Base-by-base conservation (phyloP, 2,888 invertebrate genomes). In the Parnassius smintheus region DNA sequence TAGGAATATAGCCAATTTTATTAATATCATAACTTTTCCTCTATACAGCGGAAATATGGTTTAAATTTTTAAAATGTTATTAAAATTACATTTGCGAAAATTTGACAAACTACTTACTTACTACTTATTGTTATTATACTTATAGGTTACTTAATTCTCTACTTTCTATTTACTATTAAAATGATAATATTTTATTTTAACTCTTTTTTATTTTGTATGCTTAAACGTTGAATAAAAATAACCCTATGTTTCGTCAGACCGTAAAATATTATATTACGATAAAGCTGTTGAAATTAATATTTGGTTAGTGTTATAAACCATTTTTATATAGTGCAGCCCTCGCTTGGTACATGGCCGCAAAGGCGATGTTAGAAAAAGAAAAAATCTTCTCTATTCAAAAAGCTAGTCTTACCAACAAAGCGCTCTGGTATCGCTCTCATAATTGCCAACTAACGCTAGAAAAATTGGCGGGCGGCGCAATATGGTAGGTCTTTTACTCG, bases 381-480 rank as follows among this genome's bases (percentile, higher is more conserved):
- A 42, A 35, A 18, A 41, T 46, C n/a, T 55, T 55, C 45, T 46
- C 57, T 56, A 59, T 57, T 50, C 35, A 54, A 58, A 61, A 52
- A 57, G 48, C 53, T 12, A 9, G 42, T 62, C 56, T 18, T n/a
- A 22, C 49, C 42, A 56, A 63, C 56, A 64, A 59, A 64, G 49
- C 25, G 63, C 59, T 73, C 70, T 74, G 74, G 74, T 73, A 76
- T 78, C 78, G 78, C 75, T 76, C 78, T 76, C 76, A 76, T 85
- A 83, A 86, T 86, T 82, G 78, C 75, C 72, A 82, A 80, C 79
- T 83, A 85, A 84, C 82, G 78, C 75, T 78, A 75, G 78, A 85
- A 88, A 89, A 87, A 86, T 80, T 85, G 80, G 75, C 78, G 72
- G 68, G 68, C 63, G 63, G 44, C 70, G 71, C 49, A 62, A 76